Evolutionary conservation across 2,888 invertebrate species (phyloP).

Genomic region (Torymus aiolomorphi): DNA sequence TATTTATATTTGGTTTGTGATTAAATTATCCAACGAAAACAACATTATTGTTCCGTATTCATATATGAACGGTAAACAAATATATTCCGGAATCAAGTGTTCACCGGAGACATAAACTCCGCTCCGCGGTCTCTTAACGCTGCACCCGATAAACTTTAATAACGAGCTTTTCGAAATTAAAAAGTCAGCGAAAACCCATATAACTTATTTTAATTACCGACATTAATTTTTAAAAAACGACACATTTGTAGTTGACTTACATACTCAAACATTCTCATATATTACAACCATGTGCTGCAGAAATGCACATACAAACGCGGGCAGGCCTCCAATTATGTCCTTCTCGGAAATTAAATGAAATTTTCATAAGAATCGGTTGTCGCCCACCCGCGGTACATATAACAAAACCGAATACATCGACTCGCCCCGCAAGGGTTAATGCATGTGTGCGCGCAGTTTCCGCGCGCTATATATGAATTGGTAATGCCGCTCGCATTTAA

Average conservation of each 20-base stretch:
- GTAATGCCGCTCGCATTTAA: conserved; percentile 48
- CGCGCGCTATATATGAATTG: conserved; percentile 47
- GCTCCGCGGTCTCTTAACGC: too few species aligned
- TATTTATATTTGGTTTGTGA: too few species aligned
- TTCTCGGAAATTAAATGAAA: conserved; percentile 42
- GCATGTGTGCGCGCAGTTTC: conserved; percentile 39
- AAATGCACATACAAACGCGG: neutral
- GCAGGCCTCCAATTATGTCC: conserved; percentile 26
- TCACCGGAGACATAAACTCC: too few species aligned
- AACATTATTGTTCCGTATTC: too few species aligned
- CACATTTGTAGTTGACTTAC: neutral
- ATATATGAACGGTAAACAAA: too few species aligned
- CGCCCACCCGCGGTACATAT: conserved; percentile 18
- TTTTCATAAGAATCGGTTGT: conserved; percentile 48
- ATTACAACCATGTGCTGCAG: neutral
- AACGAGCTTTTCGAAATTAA: too few species aligned
- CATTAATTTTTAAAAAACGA: conserved; percentile 19
- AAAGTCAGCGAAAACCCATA: neutral
- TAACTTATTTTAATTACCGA: conserved; percentile 7
- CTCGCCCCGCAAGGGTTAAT: conserved; percentile 40
- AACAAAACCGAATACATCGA: neutral
- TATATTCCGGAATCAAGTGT: too few species aligned
- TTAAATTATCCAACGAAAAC: too few species aligned
- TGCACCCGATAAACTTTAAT: too few species aligned
- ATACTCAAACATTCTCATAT: too few species aligned